Base-by-base conservation (phyloP, 2,113 vertebrate species). In the Arvicanthis niloticus region DNA sequence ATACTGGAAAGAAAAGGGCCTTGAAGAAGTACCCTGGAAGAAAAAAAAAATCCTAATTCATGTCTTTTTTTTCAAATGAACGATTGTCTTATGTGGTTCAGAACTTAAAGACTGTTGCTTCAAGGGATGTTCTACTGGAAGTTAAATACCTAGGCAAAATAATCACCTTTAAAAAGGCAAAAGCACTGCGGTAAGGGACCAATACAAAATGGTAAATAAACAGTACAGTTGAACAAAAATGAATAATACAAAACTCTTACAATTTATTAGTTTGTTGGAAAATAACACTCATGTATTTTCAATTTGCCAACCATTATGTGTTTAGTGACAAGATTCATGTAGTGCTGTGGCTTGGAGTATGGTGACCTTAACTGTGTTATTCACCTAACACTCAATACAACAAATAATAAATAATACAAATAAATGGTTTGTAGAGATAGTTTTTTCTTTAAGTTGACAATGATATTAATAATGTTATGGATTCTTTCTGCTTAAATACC, bases 161-260 rank as follows among this genome's bases (percentile, higher is more conserved):
- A n/a, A 56, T 17, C 34, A 40, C 22, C 26, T n/a, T 56, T 45
- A 6, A 91, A 65, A 75, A 37, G 24, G 7, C 4, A 89, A 70
- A 37, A 78, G 60, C n/a, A 48, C 3, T 53, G 3, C 9, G 77
- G 26, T 53, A 45, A 96, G 91, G 34, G n/a, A 42, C 12, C 10
- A 62, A 37, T 45, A 65, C 42, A 91, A 85, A 89, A 77, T 67
- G 26, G 51, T 82, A 42, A 86, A n/a, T 51, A 31, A 95, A 51
- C 42, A 67, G 24, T 70, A 58, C 24, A 73, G 40, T 60, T 77
- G 45, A 60, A 65, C 58, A 94, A 91, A 89, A 96, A 72, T 16
- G 7, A 94, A 68, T 81, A 24, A 84, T 78, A 94, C 84, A 21
- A 87, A 90, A 75, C 67, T 86, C 84, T 68, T 89, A 92, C 89